Evolutionary conservation across 1,140 invertebrate genomes (phyloP).

Genomic region (Polyergus mexicanus): DNA sequence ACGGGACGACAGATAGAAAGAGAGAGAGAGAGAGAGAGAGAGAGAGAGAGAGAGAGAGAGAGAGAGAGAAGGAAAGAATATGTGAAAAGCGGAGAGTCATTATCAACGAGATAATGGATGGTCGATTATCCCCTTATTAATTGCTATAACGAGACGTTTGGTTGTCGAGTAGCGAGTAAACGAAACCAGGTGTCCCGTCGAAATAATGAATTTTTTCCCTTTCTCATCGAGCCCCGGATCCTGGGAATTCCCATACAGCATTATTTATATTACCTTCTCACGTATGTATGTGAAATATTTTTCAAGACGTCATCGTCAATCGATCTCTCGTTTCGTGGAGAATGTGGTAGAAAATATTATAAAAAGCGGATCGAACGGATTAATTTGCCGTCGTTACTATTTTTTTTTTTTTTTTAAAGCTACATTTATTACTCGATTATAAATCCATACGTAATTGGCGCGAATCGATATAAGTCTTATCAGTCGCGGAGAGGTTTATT

Average conservation of each 20-base stretch:
- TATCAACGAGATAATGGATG: slow-evolving; percentile 60
- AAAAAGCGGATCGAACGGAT: background rate
- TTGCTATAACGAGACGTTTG: slow-evolving; percentile 53
- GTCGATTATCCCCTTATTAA: slow-evolving; percentile 73
- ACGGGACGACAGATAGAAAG: background rate
- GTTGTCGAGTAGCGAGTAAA: slow-evolving; percentile 33
- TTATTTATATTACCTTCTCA: background rate
- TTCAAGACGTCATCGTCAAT: background rate
- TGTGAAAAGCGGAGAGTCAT: slow-evolving; percentile 43
- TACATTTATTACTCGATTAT: slow-evolving; percentile 50
- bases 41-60: background rate
- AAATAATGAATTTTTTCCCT: slow-evolving; percentile 35
- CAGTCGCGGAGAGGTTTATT: slow-evolving; percentile 15
- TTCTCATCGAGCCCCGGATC: background rate
- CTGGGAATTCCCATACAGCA: slow-evolving; percentile 2
- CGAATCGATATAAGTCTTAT: slow-evolving; percentile 45
- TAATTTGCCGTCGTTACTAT: background rate
- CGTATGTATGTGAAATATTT: background rate
- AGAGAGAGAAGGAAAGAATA: no score
- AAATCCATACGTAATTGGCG: slow-evolving; percentile 58
- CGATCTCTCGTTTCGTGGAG: background rate
- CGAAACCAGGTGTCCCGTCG: slow-evolving; percentile 60
- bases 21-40: background rate
- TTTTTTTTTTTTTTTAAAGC: slow-evolving; percentile 6
- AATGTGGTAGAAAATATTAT: background rate